Conservation (phyloP, 1,140 invertebrate genomes). For the Ceratina australensis region DNA sequence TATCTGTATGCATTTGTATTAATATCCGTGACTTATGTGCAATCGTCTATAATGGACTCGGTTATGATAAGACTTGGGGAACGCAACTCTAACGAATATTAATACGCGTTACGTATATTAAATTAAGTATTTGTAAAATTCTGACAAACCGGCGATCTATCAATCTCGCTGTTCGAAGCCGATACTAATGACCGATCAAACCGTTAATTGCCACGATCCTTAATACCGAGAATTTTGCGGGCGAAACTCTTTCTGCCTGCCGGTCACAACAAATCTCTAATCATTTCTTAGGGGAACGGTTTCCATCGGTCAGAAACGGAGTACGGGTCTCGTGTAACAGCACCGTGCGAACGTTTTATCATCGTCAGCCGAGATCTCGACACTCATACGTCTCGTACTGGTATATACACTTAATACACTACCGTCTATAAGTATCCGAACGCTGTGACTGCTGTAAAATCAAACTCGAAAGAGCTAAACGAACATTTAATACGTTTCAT, state of each 20-base stretch:
- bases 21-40: too few species aligned
- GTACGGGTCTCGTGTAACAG: background rate
- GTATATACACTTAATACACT: too few species aligned
- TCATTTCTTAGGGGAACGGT: conserved; percentile 10
- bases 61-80: too few species aligned
- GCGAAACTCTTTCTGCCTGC: background rate
- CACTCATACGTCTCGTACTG: conserved; percentile 17
- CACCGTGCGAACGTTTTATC: conserved; percentile 11
- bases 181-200: conserved; percentile 13
- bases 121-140: background rate
- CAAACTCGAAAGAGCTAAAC: too few species aligned
- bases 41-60: too few species aligned
- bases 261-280: conserved; percentile 2
- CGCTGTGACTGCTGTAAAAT: too few species aligned
- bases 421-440: too few species aligned
- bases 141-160: background rate
- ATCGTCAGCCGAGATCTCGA: conserved; percentile 16
- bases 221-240: conserved; percentile 1
- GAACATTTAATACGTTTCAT: too few species aligned
- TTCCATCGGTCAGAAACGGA: conserved; percentile 19
- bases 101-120: conserved; percentile 2
- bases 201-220: background rate
- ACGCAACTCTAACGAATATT: background rate
- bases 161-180: background rate
- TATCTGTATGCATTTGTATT: too few species aligned